Percentiles rank a stretch among this genome's conserved stretches.
Evolutionary conservation across 2,113 vertebrate species (phyloP).

Genomic region (Platanista minor): DNA sequence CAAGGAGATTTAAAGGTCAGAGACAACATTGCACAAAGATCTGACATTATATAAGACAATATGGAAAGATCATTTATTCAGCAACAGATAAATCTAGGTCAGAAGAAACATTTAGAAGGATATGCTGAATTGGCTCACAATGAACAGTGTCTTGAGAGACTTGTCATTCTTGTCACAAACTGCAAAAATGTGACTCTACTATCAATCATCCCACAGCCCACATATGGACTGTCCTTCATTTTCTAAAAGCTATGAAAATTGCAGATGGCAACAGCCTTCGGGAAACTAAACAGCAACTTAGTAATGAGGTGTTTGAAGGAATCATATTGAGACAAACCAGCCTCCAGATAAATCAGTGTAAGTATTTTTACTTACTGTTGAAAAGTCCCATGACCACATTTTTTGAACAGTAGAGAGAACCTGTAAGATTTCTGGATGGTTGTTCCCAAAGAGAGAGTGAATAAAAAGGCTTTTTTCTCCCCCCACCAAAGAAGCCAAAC

Average conservation of each 20-base stretch:
- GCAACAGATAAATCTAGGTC: not conserved
- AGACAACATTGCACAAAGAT: not conserved
- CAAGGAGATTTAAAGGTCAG: not conserved
- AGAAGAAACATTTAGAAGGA: slow-evolving; percentile 8
- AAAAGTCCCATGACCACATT: not conserved
- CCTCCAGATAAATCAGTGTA: slow-evolving; percentile 42
- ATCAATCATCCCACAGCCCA: not conserved
- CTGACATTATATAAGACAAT: not conserved
- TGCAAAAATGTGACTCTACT: slow-evolving; percentile 20
- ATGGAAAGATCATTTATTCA: not conserved
- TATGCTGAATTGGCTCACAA: not conserved
- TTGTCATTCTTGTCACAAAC: not conserved
- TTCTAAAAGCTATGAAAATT: slow-evolving; percentile 45
- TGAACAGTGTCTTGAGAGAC: not conserved
- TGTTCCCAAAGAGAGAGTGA: not conserved
- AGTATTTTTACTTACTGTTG: slow-evolving; percentile 37
- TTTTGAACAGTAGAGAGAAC: slow-evolving; percentile 3
- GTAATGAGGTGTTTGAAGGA: slow-evolving; percentile 58
- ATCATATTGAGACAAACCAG: slow-evolving; percentile 43
- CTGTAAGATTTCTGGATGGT: not conserved
- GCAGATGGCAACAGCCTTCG: slow-evolving; percentile 40
- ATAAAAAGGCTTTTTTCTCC: not conserved
- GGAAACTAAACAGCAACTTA: slow-evolving; percentile 39
- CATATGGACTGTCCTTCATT: slow-evolving; percentile 4
- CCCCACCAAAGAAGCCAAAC: not conserved